phyloP scores from a whole-genome alignment of 2,888 invertebrate species.

The Adela reaumurella region DNA sequence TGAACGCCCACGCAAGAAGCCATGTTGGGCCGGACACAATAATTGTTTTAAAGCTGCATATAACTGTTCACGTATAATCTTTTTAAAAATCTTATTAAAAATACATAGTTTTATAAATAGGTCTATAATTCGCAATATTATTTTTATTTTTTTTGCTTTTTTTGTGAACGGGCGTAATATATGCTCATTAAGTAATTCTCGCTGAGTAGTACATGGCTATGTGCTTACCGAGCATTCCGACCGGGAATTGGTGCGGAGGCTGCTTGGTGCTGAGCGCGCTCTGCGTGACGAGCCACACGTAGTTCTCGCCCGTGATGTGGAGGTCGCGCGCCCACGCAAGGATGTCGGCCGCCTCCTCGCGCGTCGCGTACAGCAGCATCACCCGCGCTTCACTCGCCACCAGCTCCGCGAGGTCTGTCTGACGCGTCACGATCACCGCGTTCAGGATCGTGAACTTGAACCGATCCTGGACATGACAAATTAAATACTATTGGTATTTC shows the following conservation, averaged over 20 bases:
- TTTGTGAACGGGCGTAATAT: not conserved
- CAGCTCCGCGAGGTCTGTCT: conserved; percentile 74
- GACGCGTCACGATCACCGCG: conserved; percentile 74
- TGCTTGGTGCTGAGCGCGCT: conserved; percentile 84
- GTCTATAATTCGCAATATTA: no score
- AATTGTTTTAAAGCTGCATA: no score
- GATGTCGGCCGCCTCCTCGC: conserved; percentile 82
- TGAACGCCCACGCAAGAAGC: no score
- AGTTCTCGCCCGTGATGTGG: conserved; percentile 85
- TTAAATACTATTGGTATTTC: no score
- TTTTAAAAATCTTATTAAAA: no score
- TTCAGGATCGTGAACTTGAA: conserved; percentile 78
- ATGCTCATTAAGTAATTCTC: conserved; percentile 1
- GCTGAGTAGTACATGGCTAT: no score
- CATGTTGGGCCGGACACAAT: no score
- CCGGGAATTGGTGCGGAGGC: conserved; percentile 68
- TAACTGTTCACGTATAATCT: no score
- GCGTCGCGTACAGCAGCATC: conserved; percentile 86
- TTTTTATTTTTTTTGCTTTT: no score
- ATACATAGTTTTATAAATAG: conserved; percentile 1
- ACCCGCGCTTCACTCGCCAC: conserved; percentile 89
- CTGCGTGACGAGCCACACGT: conserved; percentile 96
- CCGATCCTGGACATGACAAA: conserved; percentile 37
- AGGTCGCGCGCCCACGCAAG: conserved; percentile 70
- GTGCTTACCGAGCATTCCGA: conserved; percentile 83